Evolutionary conservation across 2,888 invertebrate species (phyloP).

Genomic region (Acronicta alni): DNA sequence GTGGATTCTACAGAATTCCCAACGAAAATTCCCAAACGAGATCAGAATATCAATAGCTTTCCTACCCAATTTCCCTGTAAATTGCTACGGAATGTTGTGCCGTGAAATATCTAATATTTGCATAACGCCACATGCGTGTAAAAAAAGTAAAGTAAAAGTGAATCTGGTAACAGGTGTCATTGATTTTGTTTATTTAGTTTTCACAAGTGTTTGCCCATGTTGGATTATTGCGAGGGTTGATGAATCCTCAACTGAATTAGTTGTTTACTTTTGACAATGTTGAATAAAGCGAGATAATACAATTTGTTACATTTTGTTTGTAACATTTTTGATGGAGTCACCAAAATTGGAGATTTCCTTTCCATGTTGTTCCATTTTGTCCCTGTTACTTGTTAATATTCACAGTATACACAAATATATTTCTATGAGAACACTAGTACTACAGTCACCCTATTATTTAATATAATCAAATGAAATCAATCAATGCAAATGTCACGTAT

Average conservation of each 20-base stretch:
- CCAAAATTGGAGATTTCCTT: too few species aligned
- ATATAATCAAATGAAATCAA: too few species aligned
- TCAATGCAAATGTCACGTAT: too few species aligned
- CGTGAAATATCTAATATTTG: slow-evolving; percentile 81
- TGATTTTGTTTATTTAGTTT: slow-evolving; percentile 75
- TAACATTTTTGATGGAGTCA: too few species aligned
- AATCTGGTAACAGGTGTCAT: slow-evolving; percentile 80
- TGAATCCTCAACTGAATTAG: slow-evolving; percentile 43
- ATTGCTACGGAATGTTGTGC: slow-evolving; percentile 83
- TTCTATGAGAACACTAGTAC: too few species aligned
- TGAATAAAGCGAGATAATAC: too few species aligned
- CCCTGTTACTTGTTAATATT: too few species aligned
- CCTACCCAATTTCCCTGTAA: slow-evolving; percentile 84
- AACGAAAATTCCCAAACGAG: slow-evolving; percentile 82
- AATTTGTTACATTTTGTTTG: too few species aligned
- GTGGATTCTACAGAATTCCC: slow-evolving; percentile 75
- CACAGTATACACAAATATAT: too few species aligned
- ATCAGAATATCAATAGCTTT: slow-evolving; percentile 85
- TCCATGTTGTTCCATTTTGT: too few species aligned
- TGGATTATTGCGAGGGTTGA: slow-evolving; percentile 59
- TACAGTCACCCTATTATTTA: too few species aligned
- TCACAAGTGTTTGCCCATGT: slow-evolving; percentile 59
- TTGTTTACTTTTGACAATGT: slow-evolving; percentile 8
- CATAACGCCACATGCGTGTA: slow-evolving; percentile 70
- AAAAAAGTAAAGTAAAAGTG: slow-evolving; percentile 80